phyloP scores from a whole-genome alignment of 2,888 invertebrate species.

The Sarcophaga caerulescens region DNA sequence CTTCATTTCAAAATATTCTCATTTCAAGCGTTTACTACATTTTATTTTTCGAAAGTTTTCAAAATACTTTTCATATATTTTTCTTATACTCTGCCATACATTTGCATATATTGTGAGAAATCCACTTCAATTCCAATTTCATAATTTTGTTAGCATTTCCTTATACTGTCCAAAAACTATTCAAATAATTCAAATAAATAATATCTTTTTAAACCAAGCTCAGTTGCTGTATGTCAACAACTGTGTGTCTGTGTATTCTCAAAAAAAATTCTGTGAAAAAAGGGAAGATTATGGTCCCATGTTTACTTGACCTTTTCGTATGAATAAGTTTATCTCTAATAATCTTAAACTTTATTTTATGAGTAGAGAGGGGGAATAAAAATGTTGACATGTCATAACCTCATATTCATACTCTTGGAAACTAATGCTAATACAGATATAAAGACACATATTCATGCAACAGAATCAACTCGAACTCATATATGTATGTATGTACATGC shows the following conservation, averaged over 20 bases:
- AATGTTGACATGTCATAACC: conserved; percentile 24
- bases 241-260: background rate
- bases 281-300: background rate
- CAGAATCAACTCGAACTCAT: background rate
- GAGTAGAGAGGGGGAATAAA: background rate
- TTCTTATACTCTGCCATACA: too few relatives aligned
- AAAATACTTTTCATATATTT: too few relatives aligned
- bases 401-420: conserved; percentile 9
- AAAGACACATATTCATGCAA: conserved; percentile 15
- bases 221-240: background rate
- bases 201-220: background rate
- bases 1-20: too few relatives aligned
- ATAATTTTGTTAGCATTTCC: too few relatives aligned
- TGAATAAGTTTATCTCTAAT: conserved; percentile 34
- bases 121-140: too few relatives aligned
- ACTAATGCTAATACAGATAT: conserved; percentile 30
- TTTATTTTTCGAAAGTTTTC: too few relatives aligned
- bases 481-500: too few relatives aligned
- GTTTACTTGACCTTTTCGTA: conserved; percentile 51
- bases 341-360: conserved; percentile 1
- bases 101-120: too few relatives aligned
- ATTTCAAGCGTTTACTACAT: too few relatives aligned
- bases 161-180: too few relatives aligned
- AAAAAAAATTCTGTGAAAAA: too few relatives aligned
- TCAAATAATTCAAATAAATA: too few relatives aligned